These are phyloP conservation scores for Nannobrachium achirus DNA, from an alignment of 2,113 vertebrate species.

Conservation along the genomic window DNA sequence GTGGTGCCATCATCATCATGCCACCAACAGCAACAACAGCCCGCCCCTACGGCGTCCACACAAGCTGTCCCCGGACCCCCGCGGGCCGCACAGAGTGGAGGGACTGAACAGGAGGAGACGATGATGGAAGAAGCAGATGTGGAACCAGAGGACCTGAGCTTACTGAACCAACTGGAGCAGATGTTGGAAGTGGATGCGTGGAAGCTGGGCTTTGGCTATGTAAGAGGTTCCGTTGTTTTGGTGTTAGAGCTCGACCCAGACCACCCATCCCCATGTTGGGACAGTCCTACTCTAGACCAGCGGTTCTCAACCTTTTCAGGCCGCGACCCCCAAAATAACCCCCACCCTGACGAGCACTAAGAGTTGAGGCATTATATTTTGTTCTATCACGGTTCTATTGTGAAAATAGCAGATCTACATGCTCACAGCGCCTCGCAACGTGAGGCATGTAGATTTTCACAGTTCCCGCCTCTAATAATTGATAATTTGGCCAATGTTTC, in stretches of 20 bases:
- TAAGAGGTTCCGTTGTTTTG: constrained; percentile 35
- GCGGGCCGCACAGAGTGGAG: constrained; percentile 65
- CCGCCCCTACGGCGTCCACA: neutral
- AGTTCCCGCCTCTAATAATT: no score
- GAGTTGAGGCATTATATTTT: no score
- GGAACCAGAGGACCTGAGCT: constrained; percentile 56
- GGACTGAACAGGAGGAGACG: neutral
- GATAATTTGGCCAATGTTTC: no score
- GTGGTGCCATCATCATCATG: neutral
- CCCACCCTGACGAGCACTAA: no score
- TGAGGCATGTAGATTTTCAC: no score
- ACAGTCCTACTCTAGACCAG: no score
- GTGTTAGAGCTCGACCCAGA: constrained; percentile 24
- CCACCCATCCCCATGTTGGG: constrained; percentile 14
- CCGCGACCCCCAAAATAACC: no score
- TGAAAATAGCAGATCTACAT: no score
- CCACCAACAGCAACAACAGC: constrained; percentile 21
- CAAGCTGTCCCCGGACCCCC: neutral
- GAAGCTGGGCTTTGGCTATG: constrained; percentile 63
- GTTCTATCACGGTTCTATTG: no score
- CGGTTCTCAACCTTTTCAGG: no score
- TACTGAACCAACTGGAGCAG: constrained; percentile 53
- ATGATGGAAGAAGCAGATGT: neutral
- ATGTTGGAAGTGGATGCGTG: constrained; percentile 53
- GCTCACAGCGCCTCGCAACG: no score